phyloP scores from a whole-genome alignment of 2,797 vertebrate genomes.

The Steatocranus sp. region DNA sequence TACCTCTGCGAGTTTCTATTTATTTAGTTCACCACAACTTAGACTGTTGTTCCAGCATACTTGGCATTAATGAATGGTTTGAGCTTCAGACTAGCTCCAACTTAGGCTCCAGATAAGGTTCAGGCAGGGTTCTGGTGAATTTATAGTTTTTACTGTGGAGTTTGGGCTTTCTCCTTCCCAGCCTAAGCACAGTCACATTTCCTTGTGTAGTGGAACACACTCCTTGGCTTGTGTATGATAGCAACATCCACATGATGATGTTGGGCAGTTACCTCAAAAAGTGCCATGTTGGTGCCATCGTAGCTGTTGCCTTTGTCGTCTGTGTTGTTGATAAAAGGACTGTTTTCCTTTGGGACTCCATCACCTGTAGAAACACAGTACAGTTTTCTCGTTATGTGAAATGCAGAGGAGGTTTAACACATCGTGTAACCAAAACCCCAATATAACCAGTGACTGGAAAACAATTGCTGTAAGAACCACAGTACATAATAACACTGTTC shows the following conservation, averaged over 20 bases:
- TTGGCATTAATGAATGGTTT: background rate
- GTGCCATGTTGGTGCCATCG: conserved; percentile 95
- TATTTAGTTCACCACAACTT: background rate
- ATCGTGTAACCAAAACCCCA: background rate
- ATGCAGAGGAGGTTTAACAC: background rate
- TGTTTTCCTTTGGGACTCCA: conserved; percentile 84
- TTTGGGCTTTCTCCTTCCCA: background rate
- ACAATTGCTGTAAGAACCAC: background rate
- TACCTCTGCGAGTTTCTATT: background rate
- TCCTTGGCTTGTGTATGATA: background rate
- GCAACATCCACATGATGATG: background rate
- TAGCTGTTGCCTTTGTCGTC: conserved; percentile 82
- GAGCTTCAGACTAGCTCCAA: background rate
- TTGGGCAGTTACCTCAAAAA: conserved; percentile 84
- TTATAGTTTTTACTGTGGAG: background rate
- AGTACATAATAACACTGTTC: background rate
- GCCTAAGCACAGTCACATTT: background rate
- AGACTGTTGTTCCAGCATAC: background rate
- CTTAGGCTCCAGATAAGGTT: background rate
- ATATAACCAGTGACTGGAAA: background rate
- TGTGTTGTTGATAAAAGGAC: conserved; percentile 85
- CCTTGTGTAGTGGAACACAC: background rate
- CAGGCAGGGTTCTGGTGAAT: background rate
- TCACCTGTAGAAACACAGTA: conserved; percentile 76
- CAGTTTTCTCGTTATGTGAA: background rate